Conservation (phyloP, 2,888 invertebrate genomes). For the Drosophila phalerata region DNA sequence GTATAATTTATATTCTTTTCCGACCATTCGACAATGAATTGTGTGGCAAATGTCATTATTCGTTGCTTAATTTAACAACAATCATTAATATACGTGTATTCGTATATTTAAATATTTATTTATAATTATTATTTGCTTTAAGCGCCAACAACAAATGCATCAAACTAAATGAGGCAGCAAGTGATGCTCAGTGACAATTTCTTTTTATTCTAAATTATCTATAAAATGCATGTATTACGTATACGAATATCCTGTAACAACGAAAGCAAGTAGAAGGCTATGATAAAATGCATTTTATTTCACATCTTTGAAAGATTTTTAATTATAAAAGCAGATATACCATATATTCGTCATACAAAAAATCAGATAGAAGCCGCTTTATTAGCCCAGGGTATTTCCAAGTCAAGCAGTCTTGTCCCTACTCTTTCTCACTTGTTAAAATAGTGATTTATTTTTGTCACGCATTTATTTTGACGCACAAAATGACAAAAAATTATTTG, state of each 20-base stretch:
- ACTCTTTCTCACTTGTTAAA: conserved; percentile 12
- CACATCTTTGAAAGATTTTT: neutral
- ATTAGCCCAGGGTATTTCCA: neutral
- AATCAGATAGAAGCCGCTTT: neutral
- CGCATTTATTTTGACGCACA: conserved; percentile 61
- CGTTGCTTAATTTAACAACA: conserved; percentile 24
- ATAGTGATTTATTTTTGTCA: conserved; percentile 76
- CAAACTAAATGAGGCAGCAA: conserved; percentile 28
- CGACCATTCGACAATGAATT: conserved; percentile 38
- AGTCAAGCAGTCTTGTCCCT: neutral
- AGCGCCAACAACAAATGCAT: conserved; percentile 14
- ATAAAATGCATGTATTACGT: conserved; percentile 66
- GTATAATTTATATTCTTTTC: conserved; percentile 6
- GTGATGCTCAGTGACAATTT: conserved; percentile 52
- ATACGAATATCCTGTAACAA: conserved; percentile 46
- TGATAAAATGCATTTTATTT: neutral
- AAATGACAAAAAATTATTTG: conserved; percentile 38
- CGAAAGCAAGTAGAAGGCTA: no score
- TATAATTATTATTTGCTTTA: conserved; percentile 20
- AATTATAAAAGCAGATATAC: neutral
- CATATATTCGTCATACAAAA: neutral
- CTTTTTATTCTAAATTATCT: conserved; percentile 58
- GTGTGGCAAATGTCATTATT: conserved; percentile 10
- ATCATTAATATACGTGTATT: conserved; percentile 11
- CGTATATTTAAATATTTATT: conserved; percentile 16